Evolutionary conservation across 2,797 vertebrate genomes (phyloP).

Genomic region (Sebastes minor): DNA sequence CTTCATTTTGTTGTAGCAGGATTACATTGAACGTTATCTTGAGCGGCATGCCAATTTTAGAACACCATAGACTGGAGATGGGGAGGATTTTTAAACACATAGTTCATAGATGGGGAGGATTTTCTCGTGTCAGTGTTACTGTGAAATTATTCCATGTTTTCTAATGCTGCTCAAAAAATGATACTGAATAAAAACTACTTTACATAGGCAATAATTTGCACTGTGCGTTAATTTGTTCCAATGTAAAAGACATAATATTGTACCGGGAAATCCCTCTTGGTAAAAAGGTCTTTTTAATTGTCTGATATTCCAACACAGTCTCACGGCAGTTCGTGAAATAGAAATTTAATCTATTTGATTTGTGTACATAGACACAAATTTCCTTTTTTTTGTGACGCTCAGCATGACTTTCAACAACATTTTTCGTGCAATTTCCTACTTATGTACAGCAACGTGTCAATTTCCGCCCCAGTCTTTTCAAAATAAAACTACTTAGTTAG

Average conservation of each 20-base stretch:
- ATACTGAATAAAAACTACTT: neutral
- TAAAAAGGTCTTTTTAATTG: neutral
- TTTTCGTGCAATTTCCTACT: too few species aligned
- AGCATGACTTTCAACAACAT: too few species aligned
- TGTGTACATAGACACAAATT: too few species aligned
- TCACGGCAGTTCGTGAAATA: too few species aligned
- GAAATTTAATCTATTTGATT: too few species aligned
- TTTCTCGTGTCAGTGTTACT: neutral
- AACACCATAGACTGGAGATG: neutral
- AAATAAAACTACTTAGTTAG: too few species aligned
- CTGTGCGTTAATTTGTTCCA: neutral
- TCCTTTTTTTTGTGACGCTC: too few species aligned
- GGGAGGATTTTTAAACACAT: neutral
- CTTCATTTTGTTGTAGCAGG: neutral
- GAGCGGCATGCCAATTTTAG: slow-evolving; percentile 6
- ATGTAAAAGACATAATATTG: neutral
- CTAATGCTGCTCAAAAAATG: neutral
- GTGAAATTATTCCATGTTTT: neutral
- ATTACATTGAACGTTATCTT: slow-evolving; percentile 12
- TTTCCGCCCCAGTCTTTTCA: too few species aligned
- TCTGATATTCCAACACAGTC: neutral
- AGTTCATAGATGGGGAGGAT: neutral
- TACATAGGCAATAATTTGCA: neutral
- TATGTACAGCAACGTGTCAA: too few species aligned
- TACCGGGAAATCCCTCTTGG: neutral